phyloP scores from a whole-genome alignment of 2,113 vertebrate species.

The Oreochromis tanganicae region DNA sequence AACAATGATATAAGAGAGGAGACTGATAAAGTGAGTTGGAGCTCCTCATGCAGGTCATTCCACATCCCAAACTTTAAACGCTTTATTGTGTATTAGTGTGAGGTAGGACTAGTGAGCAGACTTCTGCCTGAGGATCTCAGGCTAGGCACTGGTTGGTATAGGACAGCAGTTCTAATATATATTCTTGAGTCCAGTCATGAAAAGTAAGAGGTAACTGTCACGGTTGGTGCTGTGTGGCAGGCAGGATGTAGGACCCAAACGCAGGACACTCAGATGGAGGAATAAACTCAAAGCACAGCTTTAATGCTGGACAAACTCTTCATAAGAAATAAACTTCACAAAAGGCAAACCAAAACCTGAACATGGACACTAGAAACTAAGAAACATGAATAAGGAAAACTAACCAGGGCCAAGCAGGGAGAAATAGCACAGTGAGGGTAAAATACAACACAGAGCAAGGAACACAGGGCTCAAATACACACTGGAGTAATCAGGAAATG shows the following conservation, averaged over 20 bases:
- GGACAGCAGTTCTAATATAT: neutral
- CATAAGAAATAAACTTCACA: neutral
- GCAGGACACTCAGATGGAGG: neutral
- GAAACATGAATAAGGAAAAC: rapidly evolving
- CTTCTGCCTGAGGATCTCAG: neutral
- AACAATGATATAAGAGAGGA: neutral
- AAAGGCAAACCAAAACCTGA: rapidly evolving
- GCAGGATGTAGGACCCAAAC: neutral
- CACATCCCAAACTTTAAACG: neutral
- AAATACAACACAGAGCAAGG: rapidly evolving
- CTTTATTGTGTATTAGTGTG: neutral
- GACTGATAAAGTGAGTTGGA: neutral
- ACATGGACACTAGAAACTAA: neutral
- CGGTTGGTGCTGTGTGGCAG: neutral
- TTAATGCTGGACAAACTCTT: neutral
- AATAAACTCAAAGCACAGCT: neutral
- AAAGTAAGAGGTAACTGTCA: neutral
- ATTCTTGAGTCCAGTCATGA: neutral
- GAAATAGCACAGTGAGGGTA: rapidly evolving
- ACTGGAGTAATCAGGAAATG: neutral
- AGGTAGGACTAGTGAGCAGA: neutral
- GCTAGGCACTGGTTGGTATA: neutral
- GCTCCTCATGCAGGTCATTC: neutral
- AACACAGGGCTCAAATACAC: rapidly evolving
- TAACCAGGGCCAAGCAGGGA: rapidly evolving